These are phyloP conservation scores for Labrus mixtus DNA, from an alignment of 2,113 vertebrate genomes.

Conservation along the genomic window DNA sequence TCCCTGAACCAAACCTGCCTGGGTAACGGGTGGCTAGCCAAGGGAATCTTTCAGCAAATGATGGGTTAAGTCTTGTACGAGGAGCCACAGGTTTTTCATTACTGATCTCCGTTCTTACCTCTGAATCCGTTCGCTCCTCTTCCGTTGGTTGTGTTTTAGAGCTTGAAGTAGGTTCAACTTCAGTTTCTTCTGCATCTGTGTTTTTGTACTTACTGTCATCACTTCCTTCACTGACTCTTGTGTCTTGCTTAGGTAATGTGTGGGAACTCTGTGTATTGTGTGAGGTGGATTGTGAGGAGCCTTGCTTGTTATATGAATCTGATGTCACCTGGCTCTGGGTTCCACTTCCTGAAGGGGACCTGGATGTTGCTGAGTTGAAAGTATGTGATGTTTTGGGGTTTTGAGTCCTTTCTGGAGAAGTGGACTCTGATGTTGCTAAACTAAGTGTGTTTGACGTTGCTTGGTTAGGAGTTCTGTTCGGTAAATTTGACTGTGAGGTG, in stretches of 20 bases:
- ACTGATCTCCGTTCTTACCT: constrained; percentile 20
- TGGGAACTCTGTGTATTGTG: constrained; percentile 39
- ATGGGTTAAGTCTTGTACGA: constrained; percentile 60
- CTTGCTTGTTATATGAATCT: constrained; percentile 14
- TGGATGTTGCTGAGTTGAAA: constrained; percentile 36
- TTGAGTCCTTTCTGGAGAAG: constrained; percentile 50
- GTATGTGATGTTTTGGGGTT: constrained; percentile 17
- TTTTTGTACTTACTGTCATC: constrained; percentile 29
- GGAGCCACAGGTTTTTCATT: constrained; percentile 45
- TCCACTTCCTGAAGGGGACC: constrained; percentile 17
- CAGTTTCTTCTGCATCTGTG: constrained; percentile 41
- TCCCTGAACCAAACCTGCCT: constrained; percentile 38
- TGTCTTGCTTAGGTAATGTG: constrained; percentile 40
- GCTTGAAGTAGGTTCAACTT: constrained; percentile 55
- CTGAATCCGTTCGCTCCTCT: constrained; percentile 20
- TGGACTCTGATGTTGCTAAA: constrained; percentile 53
- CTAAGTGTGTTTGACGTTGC: constrained; percentile 35
- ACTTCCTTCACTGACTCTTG: constrained; percentile 43
- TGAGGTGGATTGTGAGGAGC: constrained; percentile 34
- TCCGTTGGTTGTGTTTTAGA: constrained; percentile 37
- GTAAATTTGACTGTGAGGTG: constrained; percentile 71
- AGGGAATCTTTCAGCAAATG: constrained; percentile 65
- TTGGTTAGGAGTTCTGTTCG: constrained; percentile 54
- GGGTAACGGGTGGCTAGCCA: constrained; percentile 64
- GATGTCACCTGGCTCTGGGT: constrained; percentile 28